Evolutionary conservation across 2,888 invertebrate species (phyloP).

Genomic region (Neocrepidodera transversa): DNA sequence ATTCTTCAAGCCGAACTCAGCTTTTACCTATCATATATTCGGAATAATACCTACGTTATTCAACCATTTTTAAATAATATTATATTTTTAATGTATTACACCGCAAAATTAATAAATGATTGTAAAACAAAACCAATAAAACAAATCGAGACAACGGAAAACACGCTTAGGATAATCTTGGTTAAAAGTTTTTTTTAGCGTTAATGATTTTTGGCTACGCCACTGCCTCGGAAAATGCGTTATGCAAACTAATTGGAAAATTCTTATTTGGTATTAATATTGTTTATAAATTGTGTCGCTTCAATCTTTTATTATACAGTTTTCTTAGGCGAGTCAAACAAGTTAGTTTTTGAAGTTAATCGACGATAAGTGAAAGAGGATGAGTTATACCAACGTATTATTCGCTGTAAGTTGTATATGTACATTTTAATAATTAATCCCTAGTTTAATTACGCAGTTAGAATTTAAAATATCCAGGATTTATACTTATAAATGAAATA

Average conservation of each 20-base stretch:
- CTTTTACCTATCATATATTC: too few species aligned
- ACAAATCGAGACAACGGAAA: not conserved
- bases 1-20: too few species aligned
- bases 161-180: too few species aligned
- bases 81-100: not conserved
- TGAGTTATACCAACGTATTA: slow-evolving; percentile 20
- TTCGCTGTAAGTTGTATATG: slow-evolving; percentile 23
- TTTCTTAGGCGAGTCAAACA: slow-evolving; percentile 8
- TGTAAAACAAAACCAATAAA: not conserved
- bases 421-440: not conserved
- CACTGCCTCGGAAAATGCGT: slow-evolving; percentile 11
- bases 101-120: not conserved
- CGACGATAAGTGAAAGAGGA: slow-evolving; percentile 4
- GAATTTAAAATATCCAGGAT: not conserved
- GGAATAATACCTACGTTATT: too few species aligned
- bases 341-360: slow-evolving; percentile 8
- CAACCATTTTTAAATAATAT: not conserved
- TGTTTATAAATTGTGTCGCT: slow-evolving; percentile 5
- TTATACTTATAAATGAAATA: too few species aligned
- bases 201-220: too few species aligned
- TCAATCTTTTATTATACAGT: slow-evolving; percentile 10
- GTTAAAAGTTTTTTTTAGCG: too few species aligned
- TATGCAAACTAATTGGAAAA: slow-evolving; percentile 16
- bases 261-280: slow-evolving; percentile 9
- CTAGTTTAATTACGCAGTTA: not conserved